phyloP scores from a whole-genome alignment of 2,113 vertebrate species.

The Numida meleagris region DNA sequence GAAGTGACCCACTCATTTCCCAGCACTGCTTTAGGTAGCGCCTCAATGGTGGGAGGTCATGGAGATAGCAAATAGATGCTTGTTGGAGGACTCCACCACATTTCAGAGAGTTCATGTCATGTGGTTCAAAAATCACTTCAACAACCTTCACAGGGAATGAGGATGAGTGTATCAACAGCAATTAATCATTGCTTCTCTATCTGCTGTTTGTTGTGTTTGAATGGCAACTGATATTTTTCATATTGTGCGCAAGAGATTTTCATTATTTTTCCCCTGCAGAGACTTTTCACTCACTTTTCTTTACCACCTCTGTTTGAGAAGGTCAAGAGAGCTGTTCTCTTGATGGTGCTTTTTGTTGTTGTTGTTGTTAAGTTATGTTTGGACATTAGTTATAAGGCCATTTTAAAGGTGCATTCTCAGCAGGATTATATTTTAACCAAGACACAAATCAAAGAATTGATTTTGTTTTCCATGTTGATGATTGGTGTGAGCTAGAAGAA shows the following conservation, averaged over 20 bases:
- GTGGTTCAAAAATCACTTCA: background rate
- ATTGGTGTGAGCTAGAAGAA: background rate
- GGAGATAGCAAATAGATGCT: background rate
- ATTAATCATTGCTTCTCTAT: background rate
- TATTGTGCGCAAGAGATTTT: background rate
- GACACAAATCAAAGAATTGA: background rate
- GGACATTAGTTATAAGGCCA: background rate
- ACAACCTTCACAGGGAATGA: background rate
- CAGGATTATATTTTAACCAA: background rate
- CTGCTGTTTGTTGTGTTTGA: background rate
- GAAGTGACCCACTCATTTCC: background rate
- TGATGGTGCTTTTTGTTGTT: background rate
- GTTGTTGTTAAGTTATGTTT: background rate
- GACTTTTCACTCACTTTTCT: background rate
- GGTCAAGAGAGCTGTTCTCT: background rate
- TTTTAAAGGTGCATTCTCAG: background rate
- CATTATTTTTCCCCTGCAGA: rapidly evolving
- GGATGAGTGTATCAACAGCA: background rate
- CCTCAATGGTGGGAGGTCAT: background rate
- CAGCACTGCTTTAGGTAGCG: background rate
- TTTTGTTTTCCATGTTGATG: background rate
- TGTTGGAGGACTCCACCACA: background rate
- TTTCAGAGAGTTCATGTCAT: background rate
- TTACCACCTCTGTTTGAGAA: background rate
- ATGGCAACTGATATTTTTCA: background rate